A percentile compares a stretch with the other conserved stretches of the same genome.
These are phyloP conservation scores for Oceanites oceanicus DNA, from an alignment of 2,113 vertebrate genomes.

Conservation along the genomic window DNA sequence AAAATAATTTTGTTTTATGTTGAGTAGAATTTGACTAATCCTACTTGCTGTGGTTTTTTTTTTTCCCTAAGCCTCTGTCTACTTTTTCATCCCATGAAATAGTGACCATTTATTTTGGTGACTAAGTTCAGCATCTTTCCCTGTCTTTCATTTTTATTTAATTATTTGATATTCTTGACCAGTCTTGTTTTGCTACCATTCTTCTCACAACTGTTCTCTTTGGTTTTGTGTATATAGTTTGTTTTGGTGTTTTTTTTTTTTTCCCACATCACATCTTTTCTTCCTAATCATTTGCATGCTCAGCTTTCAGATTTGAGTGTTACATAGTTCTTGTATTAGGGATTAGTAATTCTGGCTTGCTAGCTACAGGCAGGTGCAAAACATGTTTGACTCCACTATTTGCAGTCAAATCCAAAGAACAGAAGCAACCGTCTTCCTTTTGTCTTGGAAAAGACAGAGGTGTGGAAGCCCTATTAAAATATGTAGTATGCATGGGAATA, in stretches of 20 bases:
- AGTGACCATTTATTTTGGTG: background rate
- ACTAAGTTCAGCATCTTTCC: background rate
- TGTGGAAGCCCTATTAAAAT: background rate
- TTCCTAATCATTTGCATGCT: background rate
- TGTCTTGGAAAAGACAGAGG: background rate
- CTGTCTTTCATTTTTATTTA: background rate
- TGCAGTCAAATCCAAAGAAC: background rate
- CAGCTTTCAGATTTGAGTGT: background rate
- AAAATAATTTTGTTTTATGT: background rate
- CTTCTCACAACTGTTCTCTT: background rate
- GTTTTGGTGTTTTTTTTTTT: background rate
- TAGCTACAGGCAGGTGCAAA: background rate
- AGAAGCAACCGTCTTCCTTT: background rate
- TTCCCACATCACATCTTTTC: accelerated
- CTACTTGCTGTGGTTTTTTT: background rate
- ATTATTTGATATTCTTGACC: background rate
- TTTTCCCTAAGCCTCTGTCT: background rate
- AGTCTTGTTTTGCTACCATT: background rate
- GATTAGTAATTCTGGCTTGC: background rate
- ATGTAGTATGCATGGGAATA: background rate
- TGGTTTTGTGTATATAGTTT: background rate
- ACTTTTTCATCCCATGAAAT: background rate
- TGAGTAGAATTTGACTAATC: background rate
- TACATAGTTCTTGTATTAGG: background rate
- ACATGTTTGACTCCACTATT: background rate